Evolutionary conservation across 2,113 vertebrate genomes (phyloP).

Genomic region (Podarcis raffonei): DNA sequence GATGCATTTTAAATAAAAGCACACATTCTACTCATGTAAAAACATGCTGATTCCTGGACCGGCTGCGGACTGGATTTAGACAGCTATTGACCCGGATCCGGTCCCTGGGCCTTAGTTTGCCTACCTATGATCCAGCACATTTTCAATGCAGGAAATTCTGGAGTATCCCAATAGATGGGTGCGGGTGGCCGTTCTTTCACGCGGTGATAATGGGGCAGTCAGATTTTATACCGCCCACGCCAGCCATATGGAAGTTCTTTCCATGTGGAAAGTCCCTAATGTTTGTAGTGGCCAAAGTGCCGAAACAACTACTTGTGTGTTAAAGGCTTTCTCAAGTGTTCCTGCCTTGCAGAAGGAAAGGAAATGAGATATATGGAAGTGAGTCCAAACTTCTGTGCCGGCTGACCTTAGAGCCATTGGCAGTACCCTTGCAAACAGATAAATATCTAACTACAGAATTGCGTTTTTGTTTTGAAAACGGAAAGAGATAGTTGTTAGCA

Average conservation of each 20-base stretch:
- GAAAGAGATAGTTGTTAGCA: background rate
- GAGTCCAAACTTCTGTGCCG: background rate
- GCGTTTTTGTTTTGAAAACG: background rate
- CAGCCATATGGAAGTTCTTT: background rate
- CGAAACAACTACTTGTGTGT: background rate
- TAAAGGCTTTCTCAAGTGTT: background rate
- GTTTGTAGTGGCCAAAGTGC: background rate
- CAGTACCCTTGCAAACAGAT: background rate
- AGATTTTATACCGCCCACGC: background rate
- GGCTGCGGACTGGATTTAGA: fast-evolving
- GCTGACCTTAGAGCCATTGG: background rate
- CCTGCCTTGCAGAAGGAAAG: background rate
- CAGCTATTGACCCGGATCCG: too few relatives aligned
- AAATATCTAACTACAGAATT: background rate
- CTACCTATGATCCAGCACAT: too few relatives aligned
- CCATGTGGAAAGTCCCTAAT: background rate
- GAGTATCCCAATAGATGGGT: background rate
- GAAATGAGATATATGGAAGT: background rate
- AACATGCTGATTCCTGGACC: too few relatives aligned
- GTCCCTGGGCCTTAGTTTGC: too few relatives aligned
- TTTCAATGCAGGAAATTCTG: background rate
- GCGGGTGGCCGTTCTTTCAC: background rate
- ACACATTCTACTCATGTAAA: too few relatives aligned
- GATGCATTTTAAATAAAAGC: too few relatives aligned
- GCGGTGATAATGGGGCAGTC: background rate